A percentile compares a stretch with the other conserved stretches of the same genome.
These are phyloP conservation scores for Adineta ricciae DNA, from an alignment of 2,888 invertebrate species.

Conservation along the genomic window DNA sequence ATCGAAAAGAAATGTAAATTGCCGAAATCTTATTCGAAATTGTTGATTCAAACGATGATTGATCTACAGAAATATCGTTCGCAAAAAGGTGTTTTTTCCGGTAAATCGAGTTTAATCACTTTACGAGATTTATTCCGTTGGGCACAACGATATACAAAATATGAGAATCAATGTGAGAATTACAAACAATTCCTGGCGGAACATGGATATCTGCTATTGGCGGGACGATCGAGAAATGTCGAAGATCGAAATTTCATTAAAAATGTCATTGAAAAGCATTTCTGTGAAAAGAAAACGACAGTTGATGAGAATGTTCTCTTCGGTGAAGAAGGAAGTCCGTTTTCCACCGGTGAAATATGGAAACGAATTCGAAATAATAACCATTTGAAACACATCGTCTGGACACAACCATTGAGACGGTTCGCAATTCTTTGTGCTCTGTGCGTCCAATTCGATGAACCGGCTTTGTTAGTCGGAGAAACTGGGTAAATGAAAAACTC, in stretches of 20 bases:
- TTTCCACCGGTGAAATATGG: constrained; percentile 29
- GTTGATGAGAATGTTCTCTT: constrained; percentile 25
- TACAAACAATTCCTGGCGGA: constrained; percentile 95
- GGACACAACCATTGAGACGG: constrained; percentile 79
- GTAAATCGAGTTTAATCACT: constrained; percentile 81
- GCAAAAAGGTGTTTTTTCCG: constrained; percentile 76
- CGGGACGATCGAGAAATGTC: constrained; percentile 73
- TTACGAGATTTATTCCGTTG: constrained; percentile 86
- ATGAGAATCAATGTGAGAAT: constrained; percentile 56
- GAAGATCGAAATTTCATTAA: constrained; percentile 72
- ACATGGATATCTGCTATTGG: constrained; percentile 72
- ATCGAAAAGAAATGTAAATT: constrained; percentile 76
- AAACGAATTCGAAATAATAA: constrained; percentile 23
- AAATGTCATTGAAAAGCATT: constrained; percentile 57
- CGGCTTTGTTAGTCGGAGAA: constrained; percentile 85
- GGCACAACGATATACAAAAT: constrained; percentile 69
- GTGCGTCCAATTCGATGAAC: constrained; percentile 79
- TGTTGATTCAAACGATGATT: constrained; percentile 79
- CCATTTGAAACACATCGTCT: constrained; percentile 71
- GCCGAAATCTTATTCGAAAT: constrained; percentile 73
- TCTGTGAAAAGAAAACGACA: constrained; percentile 58
- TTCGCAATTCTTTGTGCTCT: constrained; percentile 59
- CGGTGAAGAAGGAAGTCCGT: neutral
- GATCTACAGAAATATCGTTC: constrained; percentile 70
- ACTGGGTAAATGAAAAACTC: too few relatives aligned